These are phyloP conservation scores for Parasteatoda tepidariorum DNA, from an alignment of 1,140 invertebrate genomes.

Conservation along the genomic window DNA sequence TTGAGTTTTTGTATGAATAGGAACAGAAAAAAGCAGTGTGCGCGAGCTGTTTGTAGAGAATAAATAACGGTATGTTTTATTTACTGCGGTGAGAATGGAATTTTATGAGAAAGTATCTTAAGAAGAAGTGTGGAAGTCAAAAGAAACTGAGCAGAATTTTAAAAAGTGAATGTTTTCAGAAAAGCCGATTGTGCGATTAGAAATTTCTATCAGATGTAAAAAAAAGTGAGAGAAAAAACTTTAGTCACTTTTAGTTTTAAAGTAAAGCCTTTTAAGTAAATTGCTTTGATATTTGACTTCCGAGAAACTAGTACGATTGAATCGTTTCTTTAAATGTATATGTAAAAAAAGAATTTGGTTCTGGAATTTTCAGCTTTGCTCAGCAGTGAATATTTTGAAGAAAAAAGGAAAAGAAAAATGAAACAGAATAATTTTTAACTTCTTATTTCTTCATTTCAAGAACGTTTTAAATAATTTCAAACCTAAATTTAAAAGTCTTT, in stretches of 20 bases:
- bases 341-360: too few relatives aligned
- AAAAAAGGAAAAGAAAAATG: too few relatives aligned
- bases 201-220: neutral
- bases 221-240: neutral
- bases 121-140: neutral
- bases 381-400: too few relatives aligned
- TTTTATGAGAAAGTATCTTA: neutral
- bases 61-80: neutral
- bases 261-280: neutral
- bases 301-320: neutral
- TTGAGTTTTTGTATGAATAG: neutral
- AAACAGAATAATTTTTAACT: too few relatives aligned
- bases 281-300: neutral
- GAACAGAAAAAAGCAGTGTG: neutral
- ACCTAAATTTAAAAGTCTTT: too few relatives aligned
- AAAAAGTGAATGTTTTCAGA: neutral
- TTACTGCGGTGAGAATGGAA: neutral
- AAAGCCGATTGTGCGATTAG: neutral
- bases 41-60: neutral
- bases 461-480: too few relatives aligned
- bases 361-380: too few relatives aligned
- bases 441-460: too few relatives aligned
- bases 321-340: neutral
- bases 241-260: neutral
- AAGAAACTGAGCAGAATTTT: neutral